Percentiles rank a stretch among this genome's conserved stretches.
Evolutionary conservation across 2,888 invertebrate genomes (phyloP).

Genomic region (Cancer borealis): DNA sequence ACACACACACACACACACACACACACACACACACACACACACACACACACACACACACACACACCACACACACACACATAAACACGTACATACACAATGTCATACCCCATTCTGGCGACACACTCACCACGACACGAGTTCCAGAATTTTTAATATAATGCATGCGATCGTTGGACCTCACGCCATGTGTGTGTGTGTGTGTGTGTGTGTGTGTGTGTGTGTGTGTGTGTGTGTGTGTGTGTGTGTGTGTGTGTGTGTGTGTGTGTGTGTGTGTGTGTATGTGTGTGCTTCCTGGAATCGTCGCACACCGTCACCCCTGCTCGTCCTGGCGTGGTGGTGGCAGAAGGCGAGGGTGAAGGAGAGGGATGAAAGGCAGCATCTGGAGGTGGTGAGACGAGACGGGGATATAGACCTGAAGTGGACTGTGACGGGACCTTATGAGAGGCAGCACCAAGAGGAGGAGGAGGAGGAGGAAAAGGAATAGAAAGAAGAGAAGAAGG

Average conservation of each 20-base stretch:
- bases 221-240: constrained; percentile 14
- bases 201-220: constrained; percentile 32
- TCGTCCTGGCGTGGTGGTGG: not conserved
- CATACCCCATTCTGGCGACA: not conserved
- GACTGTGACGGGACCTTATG: not conserved
- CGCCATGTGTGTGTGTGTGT: constrained; percentile 1
- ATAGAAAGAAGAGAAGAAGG: not conserved
- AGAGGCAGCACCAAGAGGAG: not conserved
- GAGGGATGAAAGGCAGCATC: not conserved
- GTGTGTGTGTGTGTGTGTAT: not conserved
- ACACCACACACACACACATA: constrained; percentile 31
- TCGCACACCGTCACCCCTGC: not conserved
- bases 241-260: not conserved
- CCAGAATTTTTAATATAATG: constrained; percentile 30
- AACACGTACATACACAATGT: constrained; percentile 1
- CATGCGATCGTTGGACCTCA: not conserved
- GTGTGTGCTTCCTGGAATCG: not conserved
- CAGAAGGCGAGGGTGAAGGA: not conserved
- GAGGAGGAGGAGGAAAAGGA: not conserved
- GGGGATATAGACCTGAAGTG: not conserved
- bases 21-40: constrained; percentile 23
- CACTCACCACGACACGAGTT: not conserved
- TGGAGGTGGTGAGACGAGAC: not conserved
- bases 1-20: not conserved
- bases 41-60: constrained; percentile 36